These are phyloP conservation scores for Tiliacea aurago DNA, from an alignment of 2,888 invertebrate genomes.

Conservation along the genomic window DNA sequence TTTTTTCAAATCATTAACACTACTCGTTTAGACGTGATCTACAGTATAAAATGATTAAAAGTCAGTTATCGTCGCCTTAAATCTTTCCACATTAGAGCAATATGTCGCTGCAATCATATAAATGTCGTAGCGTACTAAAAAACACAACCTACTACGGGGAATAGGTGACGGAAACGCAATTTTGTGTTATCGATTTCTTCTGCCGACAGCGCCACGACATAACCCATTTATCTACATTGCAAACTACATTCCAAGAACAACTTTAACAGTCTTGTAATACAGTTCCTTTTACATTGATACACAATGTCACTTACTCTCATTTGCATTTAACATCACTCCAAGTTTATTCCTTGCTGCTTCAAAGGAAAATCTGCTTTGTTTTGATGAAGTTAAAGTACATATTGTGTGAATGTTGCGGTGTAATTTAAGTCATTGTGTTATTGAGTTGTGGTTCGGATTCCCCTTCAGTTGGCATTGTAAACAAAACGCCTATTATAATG, in stretches of 20 bases:
- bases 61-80: too few species aligned
- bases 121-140: slow-evolving; percentile 67
- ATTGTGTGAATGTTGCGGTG: slow-evolving; percentile 53
- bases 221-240: slow-evolving; percentile 51
- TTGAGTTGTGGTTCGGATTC: slow-evolving; percentile 70
- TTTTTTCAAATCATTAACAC: too few species aligned
- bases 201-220: slow-evolving; percentile 33
- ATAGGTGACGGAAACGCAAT: slow-evolving; percentile 80
- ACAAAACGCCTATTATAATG: slow-evolving; percentile 90
- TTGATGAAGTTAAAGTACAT: slow-evolving; percentile 44
- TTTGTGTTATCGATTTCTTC: slow-evolving; percentile 80
- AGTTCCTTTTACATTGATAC: slow-evolving; percentile 60
- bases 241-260: slow-evolving; percentile 52
- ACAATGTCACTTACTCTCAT: slow-evolving; percentile 55
- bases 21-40: too few species aligned
- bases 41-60: too few species aligned
- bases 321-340: slow-evolving; percentile 45
- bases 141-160: slow-evolving; percentile 65
- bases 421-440: slow-evolving; percentile 66
- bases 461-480: slow-evolving; percentile 88
- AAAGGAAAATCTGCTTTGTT: slow-evolving; percentile 59
- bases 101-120: slow-evolving; percentile 32
- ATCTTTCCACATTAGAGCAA: slow-evolving; percentile 28
- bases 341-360: slow-evolving; percentile 42
- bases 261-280: slow-evolving; percentile 57